phyloP scores from a whole-genome alignment of 1,140 invertebrate genomes.

The Hesperophylax magnus region DNA sequence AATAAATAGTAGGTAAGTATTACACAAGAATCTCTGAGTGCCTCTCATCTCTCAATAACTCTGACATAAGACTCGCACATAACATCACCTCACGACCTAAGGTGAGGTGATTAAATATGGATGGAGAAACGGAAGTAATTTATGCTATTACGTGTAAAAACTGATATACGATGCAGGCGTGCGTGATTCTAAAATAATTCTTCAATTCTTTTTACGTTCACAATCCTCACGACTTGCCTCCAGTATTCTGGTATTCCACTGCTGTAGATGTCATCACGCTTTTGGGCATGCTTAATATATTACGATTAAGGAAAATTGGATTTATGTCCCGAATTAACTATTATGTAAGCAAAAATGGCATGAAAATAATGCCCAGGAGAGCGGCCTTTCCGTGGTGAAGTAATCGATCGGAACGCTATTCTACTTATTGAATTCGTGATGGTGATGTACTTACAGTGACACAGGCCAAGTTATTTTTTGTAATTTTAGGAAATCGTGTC shows the following conservation, averaged over 20 bases:
- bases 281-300: constrained; percentile 1
- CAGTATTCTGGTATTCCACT: not conserved
- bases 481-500: too few relatives aligned
- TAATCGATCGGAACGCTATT: too few relatives aligned
- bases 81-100: constrained; percentile 15
- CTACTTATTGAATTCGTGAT: too few relatives aligned
- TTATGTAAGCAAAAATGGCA: constrained; percentile 17
- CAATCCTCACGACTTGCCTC: not conserved
- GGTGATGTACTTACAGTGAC: too few relatives aligned
- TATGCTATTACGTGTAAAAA: constrained; percentile 37
- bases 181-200: not conserved
- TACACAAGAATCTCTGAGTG: not conserved
- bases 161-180: constrained; percentile 14
- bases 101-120: constrained; percentile 29
- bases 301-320: constrained; percentile 19
- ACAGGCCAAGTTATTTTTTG: too few relatives aligned
- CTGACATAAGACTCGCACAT: constrained; percentile 3
- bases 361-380: constrained; percentile 9
- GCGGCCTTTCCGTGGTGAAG: too few relatives aligned
- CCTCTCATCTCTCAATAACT: constrained; percentile 15
- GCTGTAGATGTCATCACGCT: constrained; percentile 12
- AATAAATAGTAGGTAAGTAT: too few relatives aligned
- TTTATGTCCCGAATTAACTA: constrained; percentile 13
- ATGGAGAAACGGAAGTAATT: constrained; percentile 30
- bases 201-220: not conserved